phyloP scores from a whole-genome alignment of 2,113 vertebrate species.

The Tragelaphus strepsiceros region DNA sequence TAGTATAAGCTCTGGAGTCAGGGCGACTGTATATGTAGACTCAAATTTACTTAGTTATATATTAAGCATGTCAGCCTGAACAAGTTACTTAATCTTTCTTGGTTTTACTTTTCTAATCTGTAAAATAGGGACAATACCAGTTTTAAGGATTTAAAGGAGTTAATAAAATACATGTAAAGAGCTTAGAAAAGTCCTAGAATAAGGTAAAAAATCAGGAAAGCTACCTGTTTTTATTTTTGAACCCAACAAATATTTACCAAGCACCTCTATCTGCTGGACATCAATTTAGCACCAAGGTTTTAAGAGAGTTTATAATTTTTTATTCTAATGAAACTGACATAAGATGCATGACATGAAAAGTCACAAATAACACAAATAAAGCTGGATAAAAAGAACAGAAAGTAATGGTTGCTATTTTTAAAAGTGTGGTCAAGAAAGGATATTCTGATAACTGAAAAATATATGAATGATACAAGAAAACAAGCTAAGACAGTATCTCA shows the following conservation, averaged over 20 bases:
- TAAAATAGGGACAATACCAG: background rate
- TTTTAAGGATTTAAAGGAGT: background rate
- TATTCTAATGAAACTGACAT: background rate
- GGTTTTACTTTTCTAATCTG: background rate
- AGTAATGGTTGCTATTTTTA: background rate
- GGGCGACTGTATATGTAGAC: background rate
- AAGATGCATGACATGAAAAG: background rate
- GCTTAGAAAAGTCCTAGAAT: background rate
- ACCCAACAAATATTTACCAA: conserved; percentile 2
- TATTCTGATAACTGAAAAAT: background rate
- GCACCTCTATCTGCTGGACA: background rate
- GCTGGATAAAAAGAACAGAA: background rate
- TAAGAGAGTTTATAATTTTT: background rate
- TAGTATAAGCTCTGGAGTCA: background rate
- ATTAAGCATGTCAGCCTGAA: background rate
- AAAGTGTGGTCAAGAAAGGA: background rate
- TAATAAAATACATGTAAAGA: background rate
- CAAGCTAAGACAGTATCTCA: background rate
- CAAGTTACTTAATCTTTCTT: conserved; percentile 7
- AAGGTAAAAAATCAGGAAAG: background rate
- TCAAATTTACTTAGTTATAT: background rate
- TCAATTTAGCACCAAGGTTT: background rate
- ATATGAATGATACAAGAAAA: background rate
- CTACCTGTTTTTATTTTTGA: background rate
- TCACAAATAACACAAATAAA: background rate